These are phyloP conservation scores for Origma solitaria DNA, from an alignment of 2,113 vertebrate species.

Conservation along the genomic window DNA sequence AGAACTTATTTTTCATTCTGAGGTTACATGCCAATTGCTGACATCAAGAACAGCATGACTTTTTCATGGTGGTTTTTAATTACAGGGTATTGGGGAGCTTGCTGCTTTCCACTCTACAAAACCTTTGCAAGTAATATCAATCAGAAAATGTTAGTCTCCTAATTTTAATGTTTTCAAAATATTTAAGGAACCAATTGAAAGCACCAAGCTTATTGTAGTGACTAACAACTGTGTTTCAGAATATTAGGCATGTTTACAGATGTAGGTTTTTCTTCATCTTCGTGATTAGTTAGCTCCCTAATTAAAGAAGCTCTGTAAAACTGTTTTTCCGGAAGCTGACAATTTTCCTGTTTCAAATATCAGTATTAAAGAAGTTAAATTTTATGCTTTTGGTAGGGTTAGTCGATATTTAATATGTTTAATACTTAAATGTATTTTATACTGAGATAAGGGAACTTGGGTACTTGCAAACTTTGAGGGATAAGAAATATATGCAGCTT, in stretches of 20 bases:
- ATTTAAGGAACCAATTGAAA: background rate
- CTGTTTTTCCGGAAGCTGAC: background rate
- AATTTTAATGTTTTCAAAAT: background rate
- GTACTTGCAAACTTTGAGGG: background rate
- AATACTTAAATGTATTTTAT: background rate
- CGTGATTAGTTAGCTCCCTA: background rate
- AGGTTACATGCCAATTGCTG: background rate
- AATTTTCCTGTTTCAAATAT: background rate
- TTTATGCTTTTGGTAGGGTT: background rate
- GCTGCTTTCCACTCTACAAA: background rate
- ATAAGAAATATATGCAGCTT: background rate
- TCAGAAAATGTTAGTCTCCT: background rate
- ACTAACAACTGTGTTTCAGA: background rate
- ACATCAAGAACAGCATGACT: background rate
- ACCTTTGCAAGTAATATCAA: background rate
- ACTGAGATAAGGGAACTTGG: background rate
- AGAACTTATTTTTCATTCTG: background rate
- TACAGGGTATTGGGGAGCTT: background rate
- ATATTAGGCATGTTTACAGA: background rate
- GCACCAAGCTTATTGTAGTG: background rate
- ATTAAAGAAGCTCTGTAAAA: background rate
- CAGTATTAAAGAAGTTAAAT: background rate
- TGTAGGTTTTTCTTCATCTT: background rate
- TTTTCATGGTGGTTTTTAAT: background rate
- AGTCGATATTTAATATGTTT: rapidly evolving